phyloP scores from a whole-genome alignment of 2,113 vertebrate species.

The Melanocharis versteri region DNA sequence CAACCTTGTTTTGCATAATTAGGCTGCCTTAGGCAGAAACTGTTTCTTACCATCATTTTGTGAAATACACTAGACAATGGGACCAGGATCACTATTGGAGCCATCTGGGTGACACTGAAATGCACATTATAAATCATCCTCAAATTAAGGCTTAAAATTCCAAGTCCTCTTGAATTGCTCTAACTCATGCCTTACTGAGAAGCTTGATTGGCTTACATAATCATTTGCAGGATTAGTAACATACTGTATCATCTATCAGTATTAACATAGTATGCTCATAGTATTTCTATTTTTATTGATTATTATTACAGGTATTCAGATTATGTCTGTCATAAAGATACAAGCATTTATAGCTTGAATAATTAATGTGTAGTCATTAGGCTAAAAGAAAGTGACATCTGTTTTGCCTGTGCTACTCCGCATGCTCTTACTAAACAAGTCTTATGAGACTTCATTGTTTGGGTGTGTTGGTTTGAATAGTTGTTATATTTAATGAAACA shows the following conservation, averaged over 20 bases:
- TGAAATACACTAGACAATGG: slow-evolving; percentile 32
- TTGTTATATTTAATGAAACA: background rate
- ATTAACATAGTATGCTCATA: background rate
- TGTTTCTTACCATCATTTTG: slow-evolving; percentile 1
- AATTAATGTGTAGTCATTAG: background rate
- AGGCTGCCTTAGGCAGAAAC: slow-evolving; percentile 19
- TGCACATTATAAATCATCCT: slow-evolving; percentile 46
- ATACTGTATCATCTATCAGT: background rate
- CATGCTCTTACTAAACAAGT: background rate
- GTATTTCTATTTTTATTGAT: background rate
- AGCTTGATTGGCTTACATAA: background rate
- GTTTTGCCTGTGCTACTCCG: background rate
- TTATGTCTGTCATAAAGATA: background rate
- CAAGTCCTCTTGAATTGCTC: background rate
- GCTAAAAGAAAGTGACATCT: background rate
- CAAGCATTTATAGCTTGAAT: background rate
- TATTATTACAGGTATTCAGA: background rate
- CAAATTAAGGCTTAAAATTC: slow-evolving; percentile 22
- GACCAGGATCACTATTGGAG: background rate
- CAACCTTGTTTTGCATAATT: slow-evolving; percentile 34
- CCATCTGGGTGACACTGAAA: slow-evolving; percentile 46
- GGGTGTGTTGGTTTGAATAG: slow-evolving; percentile 19
- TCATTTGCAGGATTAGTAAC: background rate
- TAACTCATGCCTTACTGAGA: background rate
- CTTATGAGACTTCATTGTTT: slow-evolving; percentile 12